Conservation (phyloP, 2,113 vertebrate genomes). For the Monopterus albus region DNA sequence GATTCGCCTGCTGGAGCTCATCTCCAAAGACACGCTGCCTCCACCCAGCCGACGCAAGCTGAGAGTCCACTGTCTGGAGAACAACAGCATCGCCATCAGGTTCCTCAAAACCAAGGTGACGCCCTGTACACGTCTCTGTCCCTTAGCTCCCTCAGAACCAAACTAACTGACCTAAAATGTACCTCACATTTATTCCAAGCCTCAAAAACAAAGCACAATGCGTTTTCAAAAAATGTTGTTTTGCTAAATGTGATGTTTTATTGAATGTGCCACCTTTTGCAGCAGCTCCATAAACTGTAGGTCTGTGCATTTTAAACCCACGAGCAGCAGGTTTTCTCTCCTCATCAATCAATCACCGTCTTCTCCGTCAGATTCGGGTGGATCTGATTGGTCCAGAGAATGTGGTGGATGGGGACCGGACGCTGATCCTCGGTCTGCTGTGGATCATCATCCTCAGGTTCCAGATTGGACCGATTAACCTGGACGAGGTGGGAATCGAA, state of each 20-base stretch:
- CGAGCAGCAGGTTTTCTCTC: too few relatives aligned
- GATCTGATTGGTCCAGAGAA: slow-evolving; percentile 95
- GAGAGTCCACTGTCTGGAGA: slow-evolving; percentile 90
- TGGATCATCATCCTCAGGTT: slow-evolving; percentile 96
- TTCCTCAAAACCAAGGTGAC: slow-evolving; percentile 91
- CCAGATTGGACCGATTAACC: slow-evolving; percentile 88
- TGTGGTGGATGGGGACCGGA: slow-evolving; percentile 91
- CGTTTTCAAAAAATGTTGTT: too few relatives aligned
- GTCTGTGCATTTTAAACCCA: too few relatives aligned
- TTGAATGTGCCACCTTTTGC: too few relatives aligned
- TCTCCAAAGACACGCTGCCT: slow-evolving; percentile 84
- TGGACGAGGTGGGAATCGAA: slow-evolving; percentile 93
- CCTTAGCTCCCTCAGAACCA: too few relatives aligned
- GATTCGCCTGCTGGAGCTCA: slow-evolving; percentile 88
- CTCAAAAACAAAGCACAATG: too few relatives aligned
- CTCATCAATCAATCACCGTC: background rate
- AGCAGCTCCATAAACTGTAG: too few relatives aligned
- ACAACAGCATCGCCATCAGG: slow-evolving; percentile 90
- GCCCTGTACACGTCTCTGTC: too few relatives aligned
- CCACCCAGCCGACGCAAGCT: slow-evolving; percentile 82
- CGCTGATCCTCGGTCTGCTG: slow-evolving; percentile 90
- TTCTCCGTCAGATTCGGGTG: slow-evolving; percentile 83
- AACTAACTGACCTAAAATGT: too few relatives aligned
- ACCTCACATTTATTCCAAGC: too few relatives aligned
- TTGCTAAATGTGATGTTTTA: background rate